Percentiles rank a stretch among this genome's conserved stretches.
Conservation (phyloP, 2,888 invertebrate species). For the Cryptus viduatorius region DNA sequence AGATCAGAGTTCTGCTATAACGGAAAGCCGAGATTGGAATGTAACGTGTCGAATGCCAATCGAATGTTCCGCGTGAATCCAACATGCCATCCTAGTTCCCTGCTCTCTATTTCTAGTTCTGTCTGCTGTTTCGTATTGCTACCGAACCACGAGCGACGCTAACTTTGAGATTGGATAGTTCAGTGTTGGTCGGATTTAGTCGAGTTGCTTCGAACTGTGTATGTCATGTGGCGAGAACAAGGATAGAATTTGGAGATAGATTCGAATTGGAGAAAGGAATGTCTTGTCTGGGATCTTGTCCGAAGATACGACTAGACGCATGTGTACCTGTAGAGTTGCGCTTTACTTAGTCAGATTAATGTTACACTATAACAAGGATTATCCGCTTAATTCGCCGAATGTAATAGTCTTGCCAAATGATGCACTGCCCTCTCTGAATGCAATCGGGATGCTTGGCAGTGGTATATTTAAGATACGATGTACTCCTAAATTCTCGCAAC, state of each 20-base stretch:
- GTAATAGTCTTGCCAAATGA: background rate
- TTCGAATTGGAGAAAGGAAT: background rate
- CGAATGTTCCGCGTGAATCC: constrained; percentile 33
- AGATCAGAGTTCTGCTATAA: background rate
- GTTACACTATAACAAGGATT: background rate
- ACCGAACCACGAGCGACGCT: constrained; percentile 41
- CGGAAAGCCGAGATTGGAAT: constrained; percentile 30
- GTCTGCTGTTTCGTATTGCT: constrained; percentile 7
- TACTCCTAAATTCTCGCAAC: too few species aligned
- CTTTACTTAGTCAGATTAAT: background rate
- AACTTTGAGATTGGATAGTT: constrained; percentile 44
- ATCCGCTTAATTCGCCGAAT: background rate
- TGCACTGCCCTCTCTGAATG: too few species aligned
- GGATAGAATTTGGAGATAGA: constrained; percentile 9
- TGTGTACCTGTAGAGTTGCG: background rate
- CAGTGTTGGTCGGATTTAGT: constrained; percentile 1
- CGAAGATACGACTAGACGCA: background rate
- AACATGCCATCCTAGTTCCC: background rate
- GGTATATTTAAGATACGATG: too few species aligned
- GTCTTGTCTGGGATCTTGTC: background rate
- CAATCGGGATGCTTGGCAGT: too few species aligned
- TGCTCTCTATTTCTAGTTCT: constrained; percentile 18
- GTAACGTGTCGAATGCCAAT: constrained; percentile 31
- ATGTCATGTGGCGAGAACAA: constrained; percentile 13
- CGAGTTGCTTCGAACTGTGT: background rate